Percentiles rank a stretch among this genome's conserved stretches.
Evolutionary conservation across 2,113 vertebrate species (phyloP).

Genomic region (Oenanthe melanoleuca): DNA sequence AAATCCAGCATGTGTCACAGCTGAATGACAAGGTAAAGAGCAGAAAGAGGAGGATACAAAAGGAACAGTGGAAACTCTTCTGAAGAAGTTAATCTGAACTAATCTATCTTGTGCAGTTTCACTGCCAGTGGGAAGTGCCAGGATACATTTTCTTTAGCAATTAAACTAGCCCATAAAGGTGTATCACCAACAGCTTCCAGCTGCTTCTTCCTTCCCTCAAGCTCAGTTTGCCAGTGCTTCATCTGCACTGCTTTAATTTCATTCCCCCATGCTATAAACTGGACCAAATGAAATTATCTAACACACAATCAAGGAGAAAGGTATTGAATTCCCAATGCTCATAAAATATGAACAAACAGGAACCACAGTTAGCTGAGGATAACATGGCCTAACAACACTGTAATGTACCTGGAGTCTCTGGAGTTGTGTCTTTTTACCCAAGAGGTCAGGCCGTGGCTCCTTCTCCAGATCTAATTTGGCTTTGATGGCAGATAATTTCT

Average conservation of each 20-base stretch:
- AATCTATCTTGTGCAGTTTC: not conserved
- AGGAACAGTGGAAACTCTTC: not conserved
- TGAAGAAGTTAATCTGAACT: not conserved
- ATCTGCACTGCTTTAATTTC: not conserved
- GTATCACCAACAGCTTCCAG: not conserved
- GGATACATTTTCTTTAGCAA: not conserved
- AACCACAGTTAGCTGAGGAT: not conserved
- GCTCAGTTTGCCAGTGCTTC: not conserved
- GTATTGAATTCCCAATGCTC: not conserved
- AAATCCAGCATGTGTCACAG: not conserved
- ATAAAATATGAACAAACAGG: not conserved
- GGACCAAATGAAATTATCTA: not conserved
- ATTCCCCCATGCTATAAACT: not conserved
- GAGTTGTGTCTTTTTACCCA: conserved; percentile 85
- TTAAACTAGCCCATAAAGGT: not conserved
- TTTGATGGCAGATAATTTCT: conserved; percentile 73
- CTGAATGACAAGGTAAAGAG: not conserved
- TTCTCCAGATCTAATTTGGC: conserved; percentile 70
- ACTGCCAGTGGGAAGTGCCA: not conserved
- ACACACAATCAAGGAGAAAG: not conserved
- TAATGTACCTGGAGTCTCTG: conserved; percentile 84
- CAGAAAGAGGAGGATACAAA: not conserved
- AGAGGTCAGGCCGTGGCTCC: conserved; percentile 78
- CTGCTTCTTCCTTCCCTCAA: not conserved
- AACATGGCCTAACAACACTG: not conserved